These are phyloP conservation scores for Caenorhabditis angaria DNA, from an alignment of 2,888 invertebrate species.

Conservation along the genomic window DNA sequence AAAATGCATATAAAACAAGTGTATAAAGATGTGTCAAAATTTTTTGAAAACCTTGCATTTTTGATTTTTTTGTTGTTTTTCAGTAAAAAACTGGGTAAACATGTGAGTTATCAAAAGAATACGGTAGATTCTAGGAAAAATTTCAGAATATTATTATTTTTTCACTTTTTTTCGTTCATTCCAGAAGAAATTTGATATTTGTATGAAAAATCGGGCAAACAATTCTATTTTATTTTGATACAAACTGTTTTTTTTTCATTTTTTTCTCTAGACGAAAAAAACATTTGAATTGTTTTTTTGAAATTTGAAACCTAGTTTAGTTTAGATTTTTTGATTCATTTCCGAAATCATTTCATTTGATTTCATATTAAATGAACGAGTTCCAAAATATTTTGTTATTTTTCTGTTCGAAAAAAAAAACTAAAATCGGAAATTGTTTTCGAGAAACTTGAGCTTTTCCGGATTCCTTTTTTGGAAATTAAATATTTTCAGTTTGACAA, in stretches of 20 bases:
- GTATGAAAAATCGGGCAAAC: conserved; percentile 4
- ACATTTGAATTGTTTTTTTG: conserved; percentile 2
- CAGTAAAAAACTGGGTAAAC: background rate
- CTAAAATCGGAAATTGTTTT: background rate
- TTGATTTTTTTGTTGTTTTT: conserved; percentile 4
- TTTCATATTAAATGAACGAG: background rate
- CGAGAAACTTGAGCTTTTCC: conserved; percentile 1
- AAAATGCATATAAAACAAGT: conserved; percentile 2
- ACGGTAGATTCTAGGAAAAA: background rate
- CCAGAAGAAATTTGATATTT: conserved; percentile 4
- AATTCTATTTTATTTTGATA: conserved; percentile 2
- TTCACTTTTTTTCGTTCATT: background rate
- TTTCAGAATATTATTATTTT: conserved; percentile 1
- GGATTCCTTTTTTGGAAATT: conserved; percentile 4
- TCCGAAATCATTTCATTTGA: too few relatives aligned
- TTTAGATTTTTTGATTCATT: background rate
- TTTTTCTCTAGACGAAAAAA: background rate
- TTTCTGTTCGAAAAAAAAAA: background rate
- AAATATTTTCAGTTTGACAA: background rate
- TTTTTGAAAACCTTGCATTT: conserved; percentile 2
- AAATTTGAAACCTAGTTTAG: background rate
- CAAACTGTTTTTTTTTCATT: background rate
- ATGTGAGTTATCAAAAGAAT: background rate
- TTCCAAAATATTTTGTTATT: too few relatives aligned
- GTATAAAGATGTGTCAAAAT: conserved; percentile 4